These are phyloP conservation scores for Egretta garzetta DNA, from an alignment of 2,113 vertebrate genomes.

Conservation along the genomic window DNA sequence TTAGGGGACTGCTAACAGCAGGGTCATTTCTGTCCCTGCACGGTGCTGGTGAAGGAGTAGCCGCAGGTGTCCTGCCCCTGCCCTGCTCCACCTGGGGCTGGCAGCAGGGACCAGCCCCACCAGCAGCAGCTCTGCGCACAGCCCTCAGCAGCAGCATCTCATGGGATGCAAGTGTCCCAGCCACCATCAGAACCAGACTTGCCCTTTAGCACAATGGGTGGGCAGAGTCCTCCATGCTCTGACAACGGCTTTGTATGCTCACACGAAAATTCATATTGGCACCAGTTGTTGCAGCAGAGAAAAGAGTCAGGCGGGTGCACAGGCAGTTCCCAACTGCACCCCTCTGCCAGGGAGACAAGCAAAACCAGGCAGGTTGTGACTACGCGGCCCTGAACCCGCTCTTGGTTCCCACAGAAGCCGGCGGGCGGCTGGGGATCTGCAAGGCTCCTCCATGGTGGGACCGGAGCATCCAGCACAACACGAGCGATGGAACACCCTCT, in stretches of 20 bases:
- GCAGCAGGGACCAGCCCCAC: not conserved
- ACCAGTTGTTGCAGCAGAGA: not conserved
- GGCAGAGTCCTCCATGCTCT: not conserved
- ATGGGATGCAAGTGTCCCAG: rapidly evolving
- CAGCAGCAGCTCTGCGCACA: not conserved
- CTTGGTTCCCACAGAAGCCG: slow-evolving; percentile 68
- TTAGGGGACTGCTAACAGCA: not conserved
- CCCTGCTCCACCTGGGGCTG: not conserved
- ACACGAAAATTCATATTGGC: not conserved
- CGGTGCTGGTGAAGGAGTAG: not conserved
- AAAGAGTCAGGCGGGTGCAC: not conserved
- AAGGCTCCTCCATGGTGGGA: slow-evolving; percentile 45
- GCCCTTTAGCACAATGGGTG: rapidly evolving
- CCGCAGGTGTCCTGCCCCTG: not conserved
- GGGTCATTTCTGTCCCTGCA: not conserved
- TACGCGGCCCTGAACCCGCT: slow-evolving; percentile 5
- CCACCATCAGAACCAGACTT: not conserved
- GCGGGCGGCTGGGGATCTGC: slow-evolving; percentile 27
- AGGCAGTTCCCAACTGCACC: slow-evolving; percentile 51
- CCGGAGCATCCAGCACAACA: slow-evolving; percentile 44
- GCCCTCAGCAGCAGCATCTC: not conserved
- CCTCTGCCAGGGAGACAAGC: slow-evolving; percentile 59
- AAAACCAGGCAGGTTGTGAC: not conserved
- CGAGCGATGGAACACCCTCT: slow-evolving; percentile 4
- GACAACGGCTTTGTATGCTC: not conserved